These are phyloP conservation scores for Drosophila gunungcola DNA, from an alignment of 1,140 invertebrate species.

Conservation along the genomic window DNA sequence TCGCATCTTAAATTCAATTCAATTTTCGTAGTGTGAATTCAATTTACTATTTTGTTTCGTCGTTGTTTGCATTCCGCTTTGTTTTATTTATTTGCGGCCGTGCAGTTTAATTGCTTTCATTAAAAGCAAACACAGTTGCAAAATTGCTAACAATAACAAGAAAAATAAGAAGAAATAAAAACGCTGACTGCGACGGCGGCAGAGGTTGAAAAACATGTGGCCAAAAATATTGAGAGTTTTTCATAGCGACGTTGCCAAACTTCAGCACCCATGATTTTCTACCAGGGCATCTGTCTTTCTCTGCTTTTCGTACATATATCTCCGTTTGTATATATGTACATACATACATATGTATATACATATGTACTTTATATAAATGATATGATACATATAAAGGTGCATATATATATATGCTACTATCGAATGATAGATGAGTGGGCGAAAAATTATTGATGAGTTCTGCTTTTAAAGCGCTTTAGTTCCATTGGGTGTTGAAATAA, in stretches of 20 bases:
- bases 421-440: constrained; percentile 47
- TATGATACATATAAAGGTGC: too few species aligned
- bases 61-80: constrained; percentile 19
- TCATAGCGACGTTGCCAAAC: constrained; percentile 24
- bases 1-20: constrained; percentile 73
- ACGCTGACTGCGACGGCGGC: constrained; percentile 1
- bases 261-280: constrained; percentile 19
- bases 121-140: constrained; percentile 56
- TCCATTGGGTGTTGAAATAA: constrained; percentile 14
- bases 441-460: constrained; percentile 46
- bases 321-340: not conserved
- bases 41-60: constrained; percentile 65
- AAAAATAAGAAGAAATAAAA: constrained; percentile 4
- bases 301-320: constrained; percentile 4
- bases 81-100: constrained; percentile 68
- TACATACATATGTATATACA: not conserved
- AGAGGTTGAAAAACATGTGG: constrained; percentile 32
- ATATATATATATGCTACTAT: constrained; percentile 10
- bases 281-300: constrained; percentile 21
- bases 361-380: too few species aligned
- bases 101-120: constrained; percentile 77
- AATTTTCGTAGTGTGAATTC: constrained; percentile 75
- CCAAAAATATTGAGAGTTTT: constrained; percentile 22
- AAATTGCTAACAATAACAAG: constrained; percentile 27
- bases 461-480: constrained; percentile 27